Evolutionary conservation across 2,888 invertebrate genomes (phyloP).

Genomic region (Apodemia zela): DNA sequence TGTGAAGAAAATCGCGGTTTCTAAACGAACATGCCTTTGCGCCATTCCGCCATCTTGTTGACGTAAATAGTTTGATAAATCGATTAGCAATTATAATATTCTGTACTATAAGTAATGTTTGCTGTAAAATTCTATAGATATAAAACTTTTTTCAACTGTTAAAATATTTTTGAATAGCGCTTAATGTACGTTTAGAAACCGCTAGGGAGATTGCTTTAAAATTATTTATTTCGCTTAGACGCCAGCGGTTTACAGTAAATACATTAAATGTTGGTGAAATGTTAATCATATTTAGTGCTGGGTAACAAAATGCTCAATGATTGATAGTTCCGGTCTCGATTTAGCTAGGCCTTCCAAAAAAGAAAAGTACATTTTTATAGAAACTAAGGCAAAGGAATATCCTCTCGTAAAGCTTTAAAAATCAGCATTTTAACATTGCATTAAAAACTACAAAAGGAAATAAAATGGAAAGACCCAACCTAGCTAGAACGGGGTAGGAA

Average conservation of each 20-base stretch:
- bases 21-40: slow-evolving; percentile 43
- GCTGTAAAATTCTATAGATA: slow-evolving; percentile 23
- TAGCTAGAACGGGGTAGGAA: slow-evolving; percentile 52
- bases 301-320: slow-evolving; percentile 62
- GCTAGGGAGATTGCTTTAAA: slow-evolving; percentile 51
- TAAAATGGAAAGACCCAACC: slow-evolving; percentile 31
- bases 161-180: slow-evolving; percentile 31
- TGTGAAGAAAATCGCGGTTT: slow-evolving; percentile 46
- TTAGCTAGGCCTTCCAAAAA: slow-evolving; percentile 40
- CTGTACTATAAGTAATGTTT: slow-evolving; percentile 28
- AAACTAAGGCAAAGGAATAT: slow-evolving; percentile 20
- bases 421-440: not conserved
- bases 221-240: slow-evolving; percentile 57
- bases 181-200: slow-evolving; percentile 49
- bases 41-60: slow-evolving; percentile 32
- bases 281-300: slow-evolving; percentile 48
- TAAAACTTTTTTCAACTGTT: slow-evolving; percentile 20
- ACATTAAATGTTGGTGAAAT: slow-evolving; percentile 52
- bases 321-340: slow-evolving; percentile 50
- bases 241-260: slow-evolving; percentile 50
- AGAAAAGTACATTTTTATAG: slow-evolving; percentile 19
- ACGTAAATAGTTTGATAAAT: slow-evolving; percentile 27
- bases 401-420: not conserved
- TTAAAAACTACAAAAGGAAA: slow-evolving; percentile 9
- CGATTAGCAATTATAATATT: slow-evolving; percentile 26